phyloP scores from a whole-genome alignment of 2,113 vertebrate genomes.

The Macroglossus sobrinus region DNA sequence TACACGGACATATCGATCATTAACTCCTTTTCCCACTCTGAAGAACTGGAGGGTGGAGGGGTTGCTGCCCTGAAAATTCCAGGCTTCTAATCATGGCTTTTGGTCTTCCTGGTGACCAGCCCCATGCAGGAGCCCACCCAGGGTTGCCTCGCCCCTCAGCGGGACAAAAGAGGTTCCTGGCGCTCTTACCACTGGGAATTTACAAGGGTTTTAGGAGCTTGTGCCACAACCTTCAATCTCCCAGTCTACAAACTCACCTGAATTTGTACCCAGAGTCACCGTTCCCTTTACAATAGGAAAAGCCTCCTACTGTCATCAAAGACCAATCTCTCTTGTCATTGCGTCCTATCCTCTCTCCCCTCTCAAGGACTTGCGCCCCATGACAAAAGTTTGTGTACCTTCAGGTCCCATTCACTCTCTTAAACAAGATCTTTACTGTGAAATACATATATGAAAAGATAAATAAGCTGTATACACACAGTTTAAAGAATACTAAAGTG shows the following conservation, averaged over 20 bases:
- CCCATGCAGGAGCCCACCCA: not conserved
- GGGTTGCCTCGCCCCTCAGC: not conserved
- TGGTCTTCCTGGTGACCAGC: not conserved
- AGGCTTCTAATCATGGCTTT: not conserved
- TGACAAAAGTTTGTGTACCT: not conserved
- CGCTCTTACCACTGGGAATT: not conserved
- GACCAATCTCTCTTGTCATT: not conserved
- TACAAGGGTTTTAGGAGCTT: not conserved
- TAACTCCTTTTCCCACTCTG: not conserved
- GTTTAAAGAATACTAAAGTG: no score
- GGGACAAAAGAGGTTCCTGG: not conserved
- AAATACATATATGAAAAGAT: not conserved
- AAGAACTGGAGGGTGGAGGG: accelerated
- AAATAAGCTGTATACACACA: not conserved
- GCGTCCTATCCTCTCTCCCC: not conserved
- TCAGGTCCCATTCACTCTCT: not conserved
- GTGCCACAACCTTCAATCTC: not conserved
- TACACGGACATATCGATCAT: not conserved
- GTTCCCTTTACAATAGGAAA: not conserved
- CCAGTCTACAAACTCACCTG: not conserved
- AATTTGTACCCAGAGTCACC: not conserved
- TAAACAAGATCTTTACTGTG: not conserved
- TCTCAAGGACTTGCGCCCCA: not conserved
- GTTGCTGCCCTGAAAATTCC: not conserved
- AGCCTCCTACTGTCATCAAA: not conserved